Conservation (phyloP, 1,140 invertebrate species). For the Triops longicaudatus region DNA sequence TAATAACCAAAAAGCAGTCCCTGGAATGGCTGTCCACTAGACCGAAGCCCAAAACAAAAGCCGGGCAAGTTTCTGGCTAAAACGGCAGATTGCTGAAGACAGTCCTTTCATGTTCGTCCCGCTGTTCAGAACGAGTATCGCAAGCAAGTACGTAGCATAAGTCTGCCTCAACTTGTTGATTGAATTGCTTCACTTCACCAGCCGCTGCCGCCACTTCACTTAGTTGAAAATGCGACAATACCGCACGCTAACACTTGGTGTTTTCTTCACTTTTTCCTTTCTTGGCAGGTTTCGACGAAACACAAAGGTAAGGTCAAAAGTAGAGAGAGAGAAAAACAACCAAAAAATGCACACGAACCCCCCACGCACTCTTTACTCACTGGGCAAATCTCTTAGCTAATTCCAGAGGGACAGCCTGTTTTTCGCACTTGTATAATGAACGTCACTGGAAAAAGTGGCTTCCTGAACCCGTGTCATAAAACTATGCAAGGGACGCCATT, state of each 20-base stretch:
- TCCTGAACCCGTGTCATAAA: neutral
- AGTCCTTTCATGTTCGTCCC: neutral
- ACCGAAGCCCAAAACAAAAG: neutral
- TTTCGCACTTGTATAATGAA: conserved; percentile 11
- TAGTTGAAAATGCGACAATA: neutral
- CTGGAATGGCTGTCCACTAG: neutral
- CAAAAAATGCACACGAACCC: neutral
- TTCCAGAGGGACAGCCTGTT: conserved; percentile 6
- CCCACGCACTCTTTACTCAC: neutral
- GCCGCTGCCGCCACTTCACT: conserved; percentile 1
- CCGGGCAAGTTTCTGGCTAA: neutral
- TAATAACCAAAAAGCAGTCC: neutral
- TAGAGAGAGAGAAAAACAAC: neutral
- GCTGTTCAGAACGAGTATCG: neutral
- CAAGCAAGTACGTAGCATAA: neutral
- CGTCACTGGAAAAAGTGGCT: neutral
- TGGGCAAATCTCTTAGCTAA: conserved; percentile 15
- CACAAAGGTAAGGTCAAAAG: neutral
- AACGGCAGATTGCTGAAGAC: neutral
- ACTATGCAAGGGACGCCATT: neutral
- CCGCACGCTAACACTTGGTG: neutral
- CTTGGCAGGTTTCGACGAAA: neutral
- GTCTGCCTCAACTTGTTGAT: conserved; percentile 10
- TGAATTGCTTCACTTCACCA: neutral
- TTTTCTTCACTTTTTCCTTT: neutral